Evolutionary conservation across 2,113 vertebrate species (phyloP).

Genomic region (Odobenus rosmarus): DNA sequence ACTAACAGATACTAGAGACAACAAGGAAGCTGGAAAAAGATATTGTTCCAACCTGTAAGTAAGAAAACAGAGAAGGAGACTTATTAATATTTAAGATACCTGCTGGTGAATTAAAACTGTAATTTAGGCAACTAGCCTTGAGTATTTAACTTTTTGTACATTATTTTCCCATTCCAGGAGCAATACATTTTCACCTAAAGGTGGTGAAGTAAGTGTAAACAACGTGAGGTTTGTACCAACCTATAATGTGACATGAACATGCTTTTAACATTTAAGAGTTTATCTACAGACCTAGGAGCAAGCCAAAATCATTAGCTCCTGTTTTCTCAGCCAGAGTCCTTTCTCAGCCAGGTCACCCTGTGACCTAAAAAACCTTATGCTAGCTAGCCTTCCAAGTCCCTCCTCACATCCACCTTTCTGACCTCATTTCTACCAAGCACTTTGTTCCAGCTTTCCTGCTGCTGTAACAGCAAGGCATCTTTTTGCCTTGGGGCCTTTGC

Average conservation of each 20-base stretch:
- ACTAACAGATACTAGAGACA: slow-evolving; percentile 57
- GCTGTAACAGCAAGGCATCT: neutral
- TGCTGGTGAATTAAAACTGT: slow-evolving; percentile 59
- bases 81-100: slow-evolving; percentile 77
- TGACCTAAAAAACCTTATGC: slow-evolving; percentile 22
- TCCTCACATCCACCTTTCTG: neutral
- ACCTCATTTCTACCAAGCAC: slow-evolving; percentile 38
- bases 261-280: slow-evolving; percentile 27
- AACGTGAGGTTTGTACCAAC: neutral
- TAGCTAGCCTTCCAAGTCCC: neutral
- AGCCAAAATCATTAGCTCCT: neutral
- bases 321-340: neutral
- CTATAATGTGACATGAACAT: neutral
- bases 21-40: slow-evolving; percentile 79
- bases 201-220: neutral
- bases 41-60: slow-evolving; percentile 76
- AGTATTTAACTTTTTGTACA: slow-evolving; percentile 44
- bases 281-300: neutral
- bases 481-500: neutral
- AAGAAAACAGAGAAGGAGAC: slow-evolving; percentile 65
- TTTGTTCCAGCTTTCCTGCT: neutral
- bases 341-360: neutral
- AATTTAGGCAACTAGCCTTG: slow-evolving; percentile 7
- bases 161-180: slow-evolving; percentile 33
- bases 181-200: slow-evolving; percentile 2